A percentile compares a stretch with the other conserved stretches of the same genome.
Conservation (phyloP, 2,888 invertebrate genomes). For the Microplitis manilae region DNA sequence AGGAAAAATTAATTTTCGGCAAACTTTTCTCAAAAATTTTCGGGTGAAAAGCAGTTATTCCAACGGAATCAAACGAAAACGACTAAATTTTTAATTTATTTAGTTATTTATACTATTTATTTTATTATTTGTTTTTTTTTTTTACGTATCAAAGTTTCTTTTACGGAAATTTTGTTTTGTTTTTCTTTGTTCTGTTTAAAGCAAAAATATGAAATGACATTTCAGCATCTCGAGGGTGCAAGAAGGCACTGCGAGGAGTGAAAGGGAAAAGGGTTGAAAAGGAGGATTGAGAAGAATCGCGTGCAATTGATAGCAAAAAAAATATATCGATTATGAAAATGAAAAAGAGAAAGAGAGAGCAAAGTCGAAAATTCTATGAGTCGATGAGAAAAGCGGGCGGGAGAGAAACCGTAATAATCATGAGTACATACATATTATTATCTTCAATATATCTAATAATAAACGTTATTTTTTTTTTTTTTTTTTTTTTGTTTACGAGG, state of each 20-base stretch:
- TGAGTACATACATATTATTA: conserved; percentile 45
- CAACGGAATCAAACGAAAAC: no score
- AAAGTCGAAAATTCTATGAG: conserved; percentile 37
- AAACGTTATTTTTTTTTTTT: conserved; percentile 39
- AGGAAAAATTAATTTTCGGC: neutral
- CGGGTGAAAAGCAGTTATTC: no score
- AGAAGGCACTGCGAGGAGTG: conserved; percentile 55
- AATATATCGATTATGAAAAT: conserved; percentile 40
- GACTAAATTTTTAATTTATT: conserved; percentile 23
- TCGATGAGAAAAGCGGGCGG: conserved; percentile 38
- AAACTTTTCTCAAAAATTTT: neutral
- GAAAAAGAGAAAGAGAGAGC: conserved; percentile 46
- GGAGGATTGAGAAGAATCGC: conserved; percentile 53
- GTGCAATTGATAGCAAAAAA: conserved; percentile 59
- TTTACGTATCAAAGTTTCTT: conserved; percentile 16
- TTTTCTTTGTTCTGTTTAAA: conserved; percentile 47
- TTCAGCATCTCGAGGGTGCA: conserved; percentile 71
- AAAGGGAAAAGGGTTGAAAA: conserved; percentile 52
- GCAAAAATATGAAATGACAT: conserved; percentile 62
- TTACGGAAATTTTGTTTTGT: conserved; percentile 27
- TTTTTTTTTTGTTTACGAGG: conserved; percentile 27
- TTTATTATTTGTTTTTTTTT: conserved; percentile 28
- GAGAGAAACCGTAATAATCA: conserved; percentile 42
- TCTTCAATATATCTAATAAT: conserved; percentile 39
- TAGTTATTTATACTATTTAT: conserved; percentile 5